Evolutionary conservation across 1,140 invertebrate genomes (phyloP), one percentile per base, ranked within the genome.

Genomic region (Lamellibrachia luymesi): DNA sequence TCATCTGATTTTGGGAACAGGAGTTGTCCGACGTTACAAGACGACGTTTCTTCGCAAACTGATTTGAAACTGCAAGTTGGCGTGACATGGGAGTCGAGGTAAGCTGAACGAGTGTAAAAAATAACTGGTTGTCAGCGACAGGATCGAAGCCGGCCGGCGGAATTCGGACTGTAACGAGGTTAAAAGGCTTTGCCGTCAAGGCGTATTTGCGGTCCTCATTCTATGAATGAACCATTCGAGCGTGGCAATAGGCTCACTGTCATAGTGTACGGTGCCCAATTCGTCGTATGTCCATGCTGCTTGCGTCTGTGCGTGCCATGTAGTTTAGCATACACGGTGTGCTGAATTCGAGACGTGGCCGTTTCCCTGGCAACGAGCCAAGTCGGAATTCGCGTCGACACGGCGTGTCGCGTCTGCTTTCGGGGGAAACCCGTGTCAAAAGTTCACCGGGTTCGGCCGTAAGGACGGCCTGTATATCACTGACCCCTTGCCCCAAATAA

Each of bases 311-410:
- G 64, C 64, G 64, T 80, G 64, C 25, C 13, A 80, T 80, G 64
- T 80, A 22, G 64, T 22, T 80, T 80, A 38, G 38, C 38, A 22
- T 80, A 22, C 64, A 80, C 64, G 64, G 2, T 80, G 64, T 22
- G 64, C 64, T 80, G 64, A 80, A 80, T 80, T 80, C 64, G 64
- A 80, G 64, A 80, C 64, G 64, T 80, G 64, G 64, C 64, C 52
- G 52, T 56, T 56, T 56, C 52, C 64, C 64, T 80, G 64, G 64
- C 64, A 80, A 80, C 64, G 64, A 80, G 7, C 64, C 64, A 80
- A 80, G 17, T 80, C 64, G 64, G 8, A 10, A 2, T 22, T 80
- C 64, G 64, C 64, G 5, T 22, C 25, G 17, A 2, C 7, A 10
- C 25, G 2, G 64, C 64, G 64, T 80, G 64, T 80, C 13, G 64